A percentile compares a stretch with the other conserved stretches of the same genome.
These are phyloP conservation scores for Pipa parva DNA, from an alignment of 2,113 vertebrate species.

Conservation along the genomic window DNA sequence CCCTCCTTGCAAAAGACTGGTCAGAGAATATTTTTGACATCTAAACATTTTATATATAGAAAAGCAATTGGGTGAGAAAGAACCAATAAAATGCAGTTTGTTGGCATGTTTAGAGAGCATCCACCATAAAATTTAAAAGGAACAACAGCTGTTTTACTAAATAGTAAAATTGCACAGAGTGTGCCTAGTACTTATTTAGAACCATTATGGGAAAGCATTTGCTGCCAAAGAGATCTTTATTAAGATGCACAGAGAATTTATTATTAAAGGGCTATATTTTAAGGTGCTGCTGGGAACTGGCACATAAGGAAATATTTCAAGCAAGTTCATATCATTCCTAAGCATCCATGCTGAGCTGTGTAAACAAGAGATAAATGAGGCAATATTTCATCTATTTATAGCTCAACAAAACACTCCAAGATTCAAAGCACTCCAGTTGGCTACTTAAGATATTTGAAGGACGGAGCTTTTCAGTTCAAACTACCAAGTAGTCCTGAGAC, in stretches of 20 bases:
- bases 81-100: slow-evolving; percentile 16
- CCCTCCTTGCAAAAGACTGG: not conserved
- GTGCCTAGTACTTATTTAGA: slow-evolving; percentile 21
- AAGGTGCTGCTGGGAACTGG: slow-evolving; percentile 34
- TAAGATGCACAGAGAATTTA: slow-evolving; percentile 30
- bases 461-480: slow-evolving; percentile 1
- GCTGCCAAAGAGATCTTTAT: slow-evolving; percentile 36
- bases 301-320: slow-evolving; percentile 30
- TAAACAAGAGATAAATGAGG: slow-evolving; percentile 19
- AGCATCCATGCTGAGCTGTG: slow-evolving; percentile 27
- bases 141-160: slow-evolving; percentile 24
- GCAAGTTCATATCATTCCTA: slow-evolving; percentile 24
- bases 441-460: slow-evolving; percentile 3
- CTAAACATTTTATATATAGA: not conserved
- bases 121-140: slow-evolving; percentile 17
- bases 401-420: not conserved
- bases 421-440: not conserved
- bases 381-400: slow-evolving; percentile 24
- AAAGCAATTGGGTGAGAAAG: slow-evolving; percentile 17
- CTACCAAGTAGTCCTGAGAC: not conserved
- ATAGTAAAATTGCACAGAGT: slow-evolving; percentile 30
- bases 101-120: slow-evolving; percentile 18
- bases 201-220: slow-evolving; percentile 7
- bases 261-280: slow-evolving; percentile 13
- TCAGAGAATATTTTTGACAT: not conserved